Conservation (phyloP, 1,140 invertebrate species). For the Onthophagus taurus region DNA sequence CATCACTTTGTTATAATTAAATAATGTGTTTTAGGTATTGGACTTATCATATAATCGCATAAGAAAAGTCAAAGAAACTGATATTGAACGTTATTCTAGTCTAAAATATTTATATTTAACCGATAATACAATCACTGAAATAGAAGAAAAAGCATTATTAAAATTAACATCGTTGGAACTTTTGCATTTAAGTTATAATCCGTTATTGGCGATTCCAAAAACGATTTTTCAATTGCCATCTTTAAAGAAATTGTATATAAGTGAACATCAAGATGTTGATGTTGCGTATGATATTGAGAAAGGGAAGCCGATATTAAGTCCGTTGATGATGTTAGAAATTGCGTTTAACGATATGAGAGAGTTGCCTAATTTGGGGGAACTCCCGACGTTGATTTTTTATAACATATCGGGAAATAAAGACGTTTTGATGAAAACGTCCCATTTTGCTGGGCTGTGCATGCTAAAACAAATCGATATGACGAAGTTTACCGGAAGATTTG, state of each 20-base stretch:
- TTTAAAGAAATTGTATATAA: slow-evolving; percentile 16
- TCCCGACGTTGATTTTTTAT: slow-evolving; percentile 15
- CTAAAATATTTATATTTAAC: slow-evolving; percentile 48
- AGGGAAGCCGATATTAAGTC: slow-evolving; percentile 14
- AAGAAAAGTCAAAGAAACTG: slow-evolving; percentile 43
- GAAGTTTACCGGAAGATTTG: background rate
- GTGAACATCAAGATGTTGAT: slow-evolving; percentile 20
- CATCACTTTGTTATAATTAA: background rate
- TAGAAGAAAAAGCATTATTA: slow-evolving; percentile 45
- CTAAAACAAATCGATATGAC: slow-evolving; percentile 5
- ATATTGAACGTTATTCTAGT: slow-evolving; percentile 44
- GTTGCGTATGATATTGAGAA: slow-evolving; percentile 13
- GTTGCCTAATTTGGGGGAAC: slow-evolving; percentile 14
- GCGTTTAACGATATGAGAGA: slow-evolving; percentile 9
- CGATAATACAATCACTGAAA: slow-evolving; percentile 50
- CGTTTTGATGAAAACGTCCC: slow-evolving; percentile 5
- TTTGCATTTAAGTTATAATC: slow-evolving; percentile 25
- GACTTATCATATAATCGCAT: slow-evolving; percentile 53
- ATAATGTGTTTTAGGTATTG: slow-evolving; percentile 41
- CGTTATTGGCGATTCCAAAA: slow-evolving; percentile 22
- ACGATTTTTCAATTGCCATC: slow-evolving; percentile 20
- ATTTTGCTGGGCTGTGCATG: slow-evolving; percentile 18
- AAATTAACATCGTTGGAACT: slow-evolving; percentile 17
- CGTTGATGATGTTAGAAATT: slow-evolving; percentile 15
- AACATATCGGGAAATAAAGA: slow-evolving; percentile 16